Evolutionary conservation across 2,888 invertebrate species (phyloP).

Genomic region (Lasiommata megera): DNA sequence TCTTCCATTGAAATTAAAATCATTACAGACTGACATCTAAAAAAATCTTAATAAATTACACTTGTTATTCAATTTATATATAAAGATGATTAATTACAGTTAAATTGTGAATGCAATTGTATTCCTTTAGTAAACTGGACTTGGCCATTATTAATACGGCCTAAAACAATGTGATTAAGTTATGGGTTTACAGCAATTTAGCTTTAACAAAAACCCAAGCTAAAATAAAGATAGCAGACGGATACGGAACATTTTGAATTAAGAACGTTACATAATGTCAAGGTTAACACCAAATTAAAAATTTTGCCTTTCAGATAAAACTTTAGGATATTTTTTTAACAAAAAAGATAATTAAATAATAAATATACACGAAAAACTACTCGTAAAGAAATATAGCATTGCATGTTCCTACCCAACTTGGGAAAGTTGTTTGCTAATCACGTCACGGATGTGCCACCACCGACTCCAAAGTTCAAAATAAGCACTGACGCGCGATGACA

Average conservation of each 20-base stretch:
- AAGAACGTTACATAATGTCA: constrained; percentile 11
- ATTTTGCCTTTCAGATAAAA: not conserved
- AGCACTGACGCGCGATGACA: constrained; percentile 17
- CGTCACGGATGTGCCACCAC: constrained; percentile 39
- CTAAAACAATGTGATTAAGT: not conserved
- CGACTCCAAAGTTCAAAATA: constrained; percentile 17
- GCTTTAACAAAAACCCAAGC: not conserved
- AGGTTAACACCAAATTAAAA: not conserved
- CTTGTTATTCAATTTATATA: too few species aligned
- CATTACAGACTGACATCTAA: not conserved
- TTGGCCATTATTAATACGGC: too few species aligned
- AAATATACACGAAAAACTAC: not conserved
- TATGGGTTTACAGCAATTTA: not conserved
- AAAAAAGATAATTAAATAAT: not conserved
- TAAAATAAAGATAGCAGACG: not conserved
- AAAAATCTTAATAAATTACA: not conserved
- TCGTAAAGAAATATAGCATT: not conserved
- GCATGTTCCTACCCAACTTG: constrained; percentile 26
- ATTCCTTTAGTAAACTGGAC: too few species aligned
- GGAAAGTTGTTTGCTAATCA: constrained; percentile 59
- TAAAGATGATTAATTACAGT: too few species aligned
- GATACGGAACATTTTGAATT: not conserved
- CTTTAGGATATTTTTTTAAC: not conserved
- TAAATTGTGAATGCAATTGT: too few species aligned
- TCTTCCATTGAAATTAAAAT: too few species aligned